Evolutionary conservation across 2,888 invertebrate genomes (phyloP).

Genomic region (Polydrusus tereticollis): DNA sequence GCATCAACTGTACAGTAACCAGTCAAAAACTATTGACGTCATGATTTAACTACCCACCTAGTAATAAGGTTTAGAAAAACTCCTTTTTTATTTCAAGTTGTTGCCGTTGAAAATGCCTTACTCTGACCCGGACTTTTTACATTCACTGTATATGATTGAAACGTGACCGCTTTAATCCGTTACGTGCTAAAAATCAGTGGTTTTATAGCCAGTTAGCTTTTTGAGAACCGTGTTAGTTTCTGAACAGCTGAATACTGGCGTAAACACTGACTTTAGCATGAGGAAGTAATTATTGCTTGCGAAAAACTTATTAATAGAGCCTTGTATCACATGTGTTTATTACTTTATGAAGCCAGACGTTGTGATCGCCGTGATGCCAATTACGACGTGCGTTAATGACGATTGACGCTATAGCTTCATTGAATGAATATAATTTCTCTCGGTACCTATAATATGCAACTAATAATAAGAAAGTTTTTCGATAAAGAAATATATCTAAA

Average conservation of each 20-base stretch:
- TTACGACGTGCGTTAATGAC: constrained; percentile 40
- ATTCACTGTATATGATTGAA: too few species aligned
- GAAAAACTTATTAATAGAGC: constrained; percentile 45
- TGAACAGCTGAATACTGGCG: constrained; percentile 33
- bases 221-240: constrained; percentile 32
- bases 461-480: too few species aligned
- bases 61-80: too few species aligned
- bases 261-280: constrained; percentile 37
- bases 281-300: constrained; percentile 43
- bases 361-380: constrained; percentile 25
- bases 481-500: too few species aligned
- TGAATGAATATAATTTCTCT: constrained; percentile 14
- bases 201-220: not conserved
- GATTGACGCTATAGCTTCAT: constrained; percentile 38
- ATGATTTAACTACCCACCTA: too few species aligned
- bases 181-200: not conserved
- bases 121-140: too few species aligned
- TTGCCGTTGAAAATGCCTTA: too few species aligned
- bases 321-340: constrained; percentile 35
- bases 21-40: too few species aligned
- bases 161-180: too few species aligned
- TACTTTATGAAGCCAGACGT: constrained; percentile 33
- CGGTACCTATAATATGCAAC: too few species aligned
- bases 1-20: too few species aligned
- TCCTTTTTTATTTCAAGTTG: too few species aligned